Percentiles rank a stretch among this genome's conserved stretches.
These are phyloP conservation scores for Fregetta grallaria DNA, from an alignment of 2,113 vertebrate genomes.

Conservation along the genomic window DNA sequence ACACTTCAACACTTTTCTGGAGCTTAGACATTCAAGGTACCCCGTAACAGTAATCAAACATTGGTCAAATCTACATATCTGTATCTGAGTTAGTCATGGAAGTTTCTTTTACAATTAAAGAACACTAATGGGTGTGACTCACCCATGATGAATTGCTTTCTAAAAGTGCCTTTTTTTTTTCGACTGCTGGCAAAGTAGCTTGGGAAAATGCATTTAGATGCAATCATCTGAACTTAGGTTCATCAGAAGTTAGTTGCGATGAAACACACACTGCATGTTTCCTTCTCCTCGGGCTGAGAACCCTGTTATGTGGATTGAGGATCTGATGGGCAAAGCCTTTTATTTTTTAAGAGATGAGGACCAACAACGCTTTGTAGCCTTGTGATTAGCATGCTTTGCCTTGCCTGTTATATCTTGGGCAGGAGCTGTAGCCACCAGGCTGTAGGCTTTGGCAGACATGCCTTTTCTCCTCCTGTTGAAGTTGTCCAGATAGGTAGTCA, in stretches of 20 bases:
- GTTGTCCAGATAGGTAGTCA: neutral
- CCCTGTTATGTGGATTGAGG: neutral
- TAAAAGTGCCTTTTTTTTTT: rapidly evolving
- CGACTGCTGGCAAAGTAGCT: neutral
- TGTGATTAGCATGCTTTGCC: neutral
- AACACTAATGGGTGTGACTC: neutral
- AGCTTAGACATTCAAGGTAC: neutral
- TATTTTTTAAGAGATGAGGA: neutral
- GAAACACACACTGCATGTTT: neutral
- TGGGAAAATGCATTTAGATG: neutral
- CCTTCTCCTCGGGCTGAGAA: neutral
- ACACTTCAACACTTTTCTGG: neutral
- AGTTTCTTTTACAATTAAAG: neutral
- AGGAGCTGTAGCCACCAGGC: neutral
- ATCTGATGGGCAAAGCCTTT: neutral
- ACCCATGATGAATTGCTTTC: neutral
- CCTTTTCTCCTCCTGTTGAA: neutral
- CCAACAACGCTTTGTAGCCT: neutral
- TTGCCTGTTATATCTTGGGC: neutral
- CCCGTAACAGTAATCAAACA: neutral
- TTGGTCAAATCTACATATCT: neutral
- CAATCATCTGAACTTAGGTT: neutral
- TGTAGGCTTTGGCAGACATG: neutral
- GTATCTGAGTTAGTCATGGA: neutral
- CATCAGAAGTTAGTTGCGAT: neutral